Percentiles rank a stretch among this genome's conserved stretches.
Conservation (phyloP, 2,888 invertebrate species). For the Harpagoxenus sublaevis region DNA sequence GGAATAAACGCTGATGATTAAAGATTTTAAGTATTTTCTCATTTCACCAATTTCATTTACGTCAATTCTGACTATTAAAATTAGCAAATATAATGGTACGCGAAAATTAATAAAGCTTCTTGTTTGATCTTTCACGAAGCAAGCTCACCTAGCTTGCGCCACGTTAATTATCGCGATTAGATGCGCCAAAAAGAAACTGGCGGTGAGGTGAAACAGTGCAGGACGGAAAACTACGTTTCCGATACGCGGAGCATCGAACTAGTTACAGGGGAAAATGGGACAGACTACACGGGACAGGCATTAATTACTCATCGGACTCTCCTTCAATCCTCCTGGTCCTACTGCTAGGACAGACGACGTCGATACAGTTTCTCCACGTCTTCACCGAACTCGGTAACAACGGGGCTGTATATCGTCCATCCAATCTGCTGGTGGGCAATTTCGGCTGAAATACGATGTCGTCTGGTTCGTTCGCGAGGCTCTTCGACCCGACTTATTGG, state of each 20-base stretch:
- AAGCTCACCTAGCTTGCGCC: not conserved
- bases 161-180: constrained; percentile 2
- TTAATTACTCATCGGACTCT: constrained; percentile 71
- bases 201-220: not conserved
- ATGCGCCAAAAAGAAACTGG: not conserved
- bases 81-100: not conserved
- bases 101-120: not conserved
- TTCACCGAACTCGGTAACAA: constrained; percentile 68
- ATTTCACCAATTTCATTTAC: not conserved
- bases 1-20: not conserved
- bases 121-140: not conserved
- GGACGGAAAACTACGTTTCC: not conserved
- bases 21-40: not conserved
- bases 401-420: constrained; percentile 85
- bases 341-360: constrained; percentile 63
- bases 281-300: constrained; percentile 55
- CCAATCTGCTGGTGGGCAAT: constrained; percentile 86
- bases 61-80: not conserved
- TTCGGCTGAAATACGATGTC: constrained; percentile 86
- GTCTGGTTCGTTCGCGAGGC: constrained; percentile 82
- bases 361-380: constrained; percentile 75
- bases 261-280: constrained; percentile 48
- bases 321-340: constrained; percentile 69
- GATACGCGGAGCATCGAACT: constrained; percentile 13
- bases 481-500: constrained; percentile 79